Evolutionary conservation across 2,888 invertebrate species (phyloP).

Genomic region (Invenusta paracnida): DNA sequence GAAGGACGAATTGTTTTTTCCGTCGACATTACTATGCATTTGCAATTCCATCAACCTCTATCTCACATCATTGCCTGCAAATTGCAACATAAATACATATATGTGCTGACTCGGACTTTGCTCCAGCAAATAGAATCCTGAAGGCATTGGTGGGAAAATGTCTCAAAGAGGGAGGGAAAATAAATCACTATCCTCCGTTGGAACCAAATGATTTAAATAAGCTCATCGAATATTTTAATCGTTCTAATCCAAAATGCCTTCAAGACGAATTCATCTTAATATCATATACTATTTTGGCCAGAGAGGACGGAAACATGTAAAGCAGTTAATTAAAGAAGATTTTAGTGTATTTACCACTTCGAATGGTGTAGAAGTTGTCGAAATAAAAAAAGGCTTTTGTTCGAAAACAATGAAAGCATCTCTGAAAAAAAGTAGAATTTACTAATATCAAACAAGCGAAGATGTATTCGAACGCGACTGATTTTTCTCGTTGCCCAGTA

Average conservation of each 20-base stretch:
- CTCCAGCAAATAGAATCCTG: neutral
- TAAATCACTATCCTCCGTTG: neutral
- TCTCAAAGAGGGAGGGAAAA: neutral
- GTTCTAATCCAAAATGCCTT: neutral
- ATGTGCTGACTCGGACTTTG: neutral
- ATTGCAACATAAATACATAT: neutral
- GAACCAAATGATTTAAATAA: constrained; percentile 3
- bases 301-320: neutral
- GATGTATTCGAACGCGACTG: neutral
- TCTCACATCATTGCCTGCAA: neutral
- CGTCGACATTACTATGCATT: neutral
- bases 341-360: neutral
- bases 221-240: neutral
- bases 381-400: neutral
- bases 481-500: constrained; percentile 5
- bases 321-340: neutral
- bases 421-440: neutral
- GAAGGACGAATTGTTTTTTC: neutral
- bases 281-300: neutral
- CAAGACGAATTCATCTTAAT: constrained; percentile 21
- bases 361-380: constrained; percentile 7
- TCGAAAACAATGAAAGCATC: constrained; percentile 8
- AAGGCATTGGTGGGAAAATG: neutral
- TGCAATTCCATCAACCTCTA: neutral
- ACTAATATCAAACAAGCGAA: neutral